Conservation (phyloP, 2,113 vertebrate species). For the Tinamus guttatus region DNA sequence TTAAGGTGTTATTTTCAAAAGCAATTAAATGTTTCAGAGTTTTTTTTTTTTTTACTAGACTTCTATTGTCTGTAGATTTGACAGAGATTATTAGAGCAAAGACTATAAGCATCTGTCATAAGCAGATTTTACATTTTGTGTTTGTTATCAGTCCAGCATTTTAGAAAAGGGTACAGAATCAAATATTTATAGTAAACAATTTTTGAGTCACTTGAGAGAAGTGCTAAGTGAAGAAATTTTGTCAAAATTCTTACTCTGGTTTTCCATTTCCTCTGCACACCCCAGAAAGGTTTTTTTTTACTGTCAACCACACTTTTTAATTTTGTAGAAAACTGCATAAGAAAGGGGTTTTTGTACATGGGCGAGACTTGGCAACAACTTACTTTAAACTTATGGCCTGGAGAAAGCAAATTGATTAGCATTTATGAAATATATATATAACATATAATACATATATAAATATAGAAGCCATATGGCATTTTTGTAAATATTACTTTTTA, state of each 20-base stretch:
- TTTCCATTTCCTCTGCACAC: accelerated
- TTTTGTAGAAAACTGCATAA: not conserved
- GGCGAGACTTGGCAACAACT: accelerated
- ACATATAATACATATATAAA: not conserved
- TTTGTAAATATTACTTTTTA: not conserved
- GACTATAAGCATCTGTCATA: not conserved
- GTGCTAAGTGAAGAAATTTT: not conserved
- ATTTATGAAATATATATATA: not conserved
- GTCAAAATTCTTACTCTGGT: not conserved
- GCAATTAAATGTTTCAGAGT: not conserved
- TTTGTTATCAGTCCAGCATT: not conserved
- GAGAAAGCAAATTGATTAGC: not conserved
- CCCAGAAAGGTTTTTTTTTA: not conserved
- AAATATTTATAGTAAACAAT: not conserved
- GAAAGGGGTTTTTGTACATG: not conserved
- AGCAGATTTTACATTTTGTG: not conserved
- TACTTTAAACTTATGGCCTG: not conserved
- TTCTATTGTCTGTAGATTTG: not conserved
- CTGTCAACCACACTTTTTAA: not conserved
- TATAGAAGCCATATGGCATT: not conserved
- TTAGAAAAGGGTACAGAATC: not conserved
- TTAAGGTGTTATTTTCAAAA: not conserved
- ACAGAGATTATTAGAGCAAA: not conserved
- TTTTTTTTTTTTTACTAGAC: not conserved
- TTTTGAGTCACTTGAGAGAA: not conserved